phyloP scores from a whole-genome alignment of 2,888 invertebrate species.

The Cremastinae sp. region DNA sequence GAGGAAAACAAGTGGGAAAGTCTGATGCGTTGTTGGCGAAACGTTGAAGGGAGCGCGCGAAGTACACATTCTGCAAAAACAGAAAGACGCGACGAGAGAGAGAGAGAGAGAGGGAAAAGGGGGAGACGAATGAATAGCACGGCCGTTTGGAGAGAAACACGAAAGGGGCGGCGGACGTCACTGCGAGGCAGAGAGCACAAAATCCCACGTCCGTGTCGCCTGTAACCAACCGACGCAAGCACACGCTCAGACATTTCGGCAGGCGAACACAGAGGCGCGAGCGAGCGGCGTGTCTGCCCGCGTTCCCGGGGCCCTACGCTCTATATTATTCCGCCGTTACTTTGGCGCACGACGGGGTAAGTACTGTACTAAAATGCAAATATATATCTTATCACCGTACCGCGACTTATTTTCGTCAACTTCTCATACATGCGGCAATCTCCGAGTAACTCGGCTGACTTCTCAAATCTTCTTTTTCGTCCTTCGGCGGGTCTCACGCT shows the following conservation, averaged over 20 bases:
- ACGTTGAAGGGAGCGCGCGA: conserved; percentile 33
- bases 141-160: conserved; percentile 67
- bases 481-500: conserved; percentile 1
- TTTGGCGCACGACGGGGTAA: conserved; percentile 65
- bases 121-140: conserved; percentile 70
- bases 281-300: too few relatives aligned
- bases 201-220: conserved; percentile 24
- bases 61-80: conserved; percentile 27
- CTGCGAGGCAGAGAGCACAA: conserved; percentile 24
- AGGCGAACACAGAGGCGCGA: background rate
- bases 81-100: conserved; percentile 6
- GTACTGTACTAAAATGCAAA: conserved; percentile 73
- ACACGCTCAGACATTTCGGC: conserved; percentile 7
- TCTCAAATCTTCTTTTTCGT: conserved; percentile 18
- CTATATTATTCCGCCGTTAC: conserved; percentile 10
- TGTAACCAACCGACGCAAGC: conserved; percentile 24
- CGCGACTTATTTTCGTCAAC: conserved; percentile 46
- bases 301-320: too few relatives aligned
- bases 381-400: conserved; percentile 69
- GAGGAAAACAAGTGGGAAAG: conserved; percentile 36
- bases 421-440: conserved; percentile 36
- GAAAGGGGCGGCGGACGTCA: conserved; percentile 71
- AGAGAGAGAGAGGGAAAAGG: conserved; percentile 42
- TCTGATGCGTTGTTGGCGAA: conserved; percentile 51
- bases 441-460: conserved; percentile 45